phyloP scores from a whole-genome alignment of 2,888 invertebrate genomes.

The Macrophya alboannulata region DNA sequence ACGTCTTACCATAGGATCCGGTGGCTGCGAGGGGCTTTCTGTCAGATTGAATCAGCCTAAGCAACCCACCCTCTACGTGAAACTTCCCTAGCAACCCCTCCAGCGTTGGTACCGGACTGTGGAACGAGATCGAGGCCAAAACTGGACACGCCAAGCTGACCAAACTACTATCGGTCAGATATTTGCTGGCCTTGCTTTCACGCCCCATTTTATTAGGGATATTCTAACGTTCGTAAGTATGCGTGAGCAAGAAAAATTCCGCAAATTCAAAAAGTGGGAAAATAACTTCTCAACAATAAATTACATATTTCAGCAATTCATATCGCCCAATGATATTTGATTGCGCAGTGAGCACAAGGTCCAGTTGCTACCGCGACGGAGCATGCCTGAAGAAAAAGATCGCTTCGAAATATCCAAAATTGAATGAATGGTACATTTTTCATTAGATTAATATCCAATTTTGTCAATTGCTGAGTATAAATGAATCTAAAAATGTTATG shows the following conservation, averaged over 20 bases:
- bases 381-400: background rate
- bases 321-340: background rate
- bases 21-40: constrained; percentile 58
- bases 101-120: constrained; percentile 70
- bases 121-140: constrained; percentile 55
- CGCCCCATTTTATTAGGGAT: constrained; percentile 78
- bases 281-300: background rate
- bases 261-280: background rate
- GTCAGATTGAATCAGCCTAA: constrained; percentile 78
- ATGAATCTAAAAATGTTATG: background rate
- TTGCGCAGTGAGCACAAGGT: no score
- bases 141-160: constrained; percentile 71
- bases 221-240: constrained; percentile 63
- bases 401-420: no score
- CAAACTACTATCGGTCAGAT: constrained; percentile 77
- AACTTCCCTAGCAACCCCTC: constrained; percentile 71
- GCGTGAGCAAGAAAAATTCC: background rate
- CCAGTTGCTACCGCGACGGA: no score
- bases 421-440: no score
- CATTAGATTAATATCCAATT: no score
- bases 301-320: background rate
- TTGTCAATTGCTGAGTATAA: background rate
- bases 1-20: background rate
- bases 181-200: constrained; percentile 79
- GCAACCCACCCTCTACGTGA: constrained; percentile 71